A percentile compares a stretch with the other conserved stretches of the same genome.
These are phyloP conservation scores for Spea hammondii DNA, from an alignment of 2,797 vertebrate species.

Conservation along the genomic window DNA sequence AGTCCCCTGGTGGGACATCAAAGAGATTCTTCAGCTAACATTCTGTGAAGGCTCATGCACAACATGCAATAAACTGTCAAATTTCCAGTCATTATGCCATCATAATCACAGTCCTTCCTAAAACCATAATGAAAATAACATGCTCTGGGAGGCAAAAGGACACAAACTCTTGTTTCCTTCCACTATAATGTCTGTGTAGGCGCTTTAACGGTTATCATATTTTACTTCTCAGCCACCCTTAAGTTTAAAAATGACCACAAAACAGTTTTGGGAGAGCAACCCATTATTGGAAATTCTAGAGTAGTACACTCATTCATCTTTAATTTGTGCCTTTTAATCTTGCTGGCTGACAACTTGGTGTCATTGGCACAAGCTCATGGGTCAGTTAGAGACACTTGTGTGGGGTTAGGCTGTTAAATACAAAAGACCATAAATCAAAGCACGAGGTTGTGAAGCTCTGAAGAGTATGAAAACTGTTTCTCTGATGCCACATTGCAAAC, in stretches of 20 bases:
- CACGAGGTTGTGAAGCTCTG: background rate
- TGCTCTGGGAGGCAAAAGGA: conserved; percentile 58
- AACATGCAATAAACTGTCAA: conserved; percentile 70
- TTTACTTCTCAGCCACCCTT: conserved; percentile 64
- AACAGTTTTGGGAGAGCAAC: conserved; percentile 68
- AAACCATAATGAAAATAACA: conserved; percentile 79
- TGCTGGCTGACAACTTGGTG: conserved; percentile 62
- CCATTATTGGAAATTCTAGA: conserved; percentile 68
- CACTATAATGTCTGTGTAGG: conserved; percentile 60
- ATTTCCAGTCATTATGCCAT: conserved; percentile 70
- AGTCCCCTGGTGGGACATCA: conserved; percentile 42
- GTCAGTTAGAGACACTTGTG: conserved; percentile 10
- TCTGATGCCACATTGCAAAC: too few relatives aligned
- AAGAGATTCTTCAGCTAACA: conserved; percentile 51
- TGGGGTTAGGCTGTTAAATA: background rate
- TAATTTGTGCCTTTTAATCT: conserved; percentile 79
- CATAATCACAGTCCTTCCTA: conserved; percentile 72
- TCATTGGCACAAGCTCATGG: conserved; percentile 26
- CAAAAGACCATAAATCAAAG: background rate
- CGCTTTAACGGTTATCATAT: conserved; percentile 59
- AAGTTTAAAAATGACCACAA: conserved; percentile 77
- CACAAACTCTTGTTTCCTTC: conserved; percentile 69
- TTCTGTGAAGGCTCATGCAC: conserved; percentile 59
- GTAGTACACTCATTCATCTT: conserved; percentile 69
- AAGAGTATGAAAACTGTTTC: too few relatives aligned